Conservation (phyloP, 2,113 vertebrate genomes). For the Apodemus sylvaticus region DNA sequence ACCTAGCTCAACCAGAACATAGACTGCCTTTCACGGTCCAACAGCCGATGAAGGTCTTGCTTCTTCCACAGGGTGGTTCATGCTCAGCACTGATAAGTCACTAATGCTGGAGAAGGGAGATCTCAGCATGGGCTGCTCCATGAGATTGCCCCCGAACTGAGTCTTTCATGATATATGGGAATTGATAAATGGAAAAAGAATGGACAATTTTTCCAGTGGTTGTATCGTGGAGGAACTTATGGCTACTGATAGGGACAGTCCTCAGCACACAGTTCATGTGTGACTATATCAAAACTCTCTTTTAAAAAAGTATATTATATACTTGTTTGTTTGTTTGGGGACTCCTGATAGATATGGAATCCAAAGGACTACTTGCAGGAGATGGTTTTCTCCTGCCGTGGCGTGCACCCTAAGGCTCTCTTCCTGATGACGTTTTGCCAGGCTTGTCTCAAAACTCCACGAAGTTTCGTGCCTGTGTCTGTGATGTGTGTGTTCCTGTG, state of each 20-base stretch:
- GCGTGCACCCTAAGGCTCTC: not conserved
- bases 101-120: not conserved
- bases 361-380: not conserved
- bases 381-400: not conserved
- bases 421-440: not conserved
- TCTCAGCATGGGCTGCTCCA: not conserved
- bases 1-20: no score
- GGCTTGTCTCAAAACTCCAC: not conserved
- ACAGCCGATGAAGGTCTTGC: no score
- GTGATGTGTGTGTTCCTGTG: not conserved
- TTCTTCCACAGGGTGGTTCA: not conserved
- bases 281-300: not conserved
- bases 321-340: not conserved
- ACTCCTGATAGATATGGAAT: not conserved
- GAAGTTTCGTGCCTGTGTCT: not conserved
- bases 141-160: not conserved
- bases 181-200: not conserved
- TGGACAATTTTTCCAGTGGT: not conserved
- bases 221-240: not conserved
- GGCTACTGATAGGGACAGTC: not conserved
- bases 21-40: no score
- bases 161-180: not conserved
- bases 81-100: not conserved
- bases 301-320: not conserved
- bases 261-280: not conserved